phyloP scores from a whole-genome alignment of 2,113 vertebrate species.

The Pavo muticus region DNA sequence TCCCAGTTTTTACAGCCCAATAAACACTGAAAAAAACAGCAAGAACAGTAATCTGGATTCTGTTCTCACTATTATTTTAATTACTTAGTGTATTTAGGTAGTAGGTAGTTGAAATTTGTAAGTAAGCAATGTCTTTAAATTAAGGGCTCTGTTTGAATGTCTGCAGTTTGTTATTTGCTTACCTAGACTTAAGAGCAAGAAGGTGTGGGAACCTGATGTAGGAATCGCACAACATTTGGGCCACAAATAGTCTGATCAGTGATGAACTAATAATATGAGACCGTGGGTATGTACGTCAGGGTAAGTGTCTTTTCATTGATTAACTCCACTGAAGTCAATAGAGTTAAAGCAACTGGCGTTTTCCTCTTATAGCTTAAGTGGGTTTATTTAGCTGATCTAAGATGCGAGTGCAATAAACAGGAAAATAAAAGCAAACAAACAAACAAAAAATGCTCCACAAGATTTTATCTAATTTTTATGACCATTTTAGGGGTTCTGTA shows the following conservation, averaged over 20 bases:
- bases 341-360: neutral
- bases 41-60: neutral
- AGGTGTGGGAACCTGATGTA: neutral
- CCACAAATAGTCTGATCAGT: neutral
- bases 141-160: neutral
- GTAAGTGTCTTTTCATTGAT: neutral
- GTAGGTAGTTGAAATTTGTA: neutral
- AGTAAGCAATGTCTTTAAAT: neutral
- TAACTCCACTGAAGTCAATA: neutral
- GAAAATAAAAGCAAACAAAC: neutral
- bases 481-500: neutral
- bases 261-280: neutral
- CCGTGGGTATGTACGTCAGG: neutral
- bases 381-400: neutral
- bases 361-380: neutral
- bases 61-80: neutral
- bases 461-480: neutral
- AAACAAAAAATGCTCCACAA: neutral
- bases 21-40: neutral
- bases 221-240: neutral
- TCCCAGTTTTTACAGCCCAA: neutral
- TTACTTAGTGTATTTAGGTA: neutral
- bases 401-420: neutral
- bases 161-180: neutral
- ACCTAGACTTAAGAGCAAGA: neutral